phyloP scores from a whole-genome alignment of 2,113 vertebrate genomes.

The Rissa tridactyla region DNA sequence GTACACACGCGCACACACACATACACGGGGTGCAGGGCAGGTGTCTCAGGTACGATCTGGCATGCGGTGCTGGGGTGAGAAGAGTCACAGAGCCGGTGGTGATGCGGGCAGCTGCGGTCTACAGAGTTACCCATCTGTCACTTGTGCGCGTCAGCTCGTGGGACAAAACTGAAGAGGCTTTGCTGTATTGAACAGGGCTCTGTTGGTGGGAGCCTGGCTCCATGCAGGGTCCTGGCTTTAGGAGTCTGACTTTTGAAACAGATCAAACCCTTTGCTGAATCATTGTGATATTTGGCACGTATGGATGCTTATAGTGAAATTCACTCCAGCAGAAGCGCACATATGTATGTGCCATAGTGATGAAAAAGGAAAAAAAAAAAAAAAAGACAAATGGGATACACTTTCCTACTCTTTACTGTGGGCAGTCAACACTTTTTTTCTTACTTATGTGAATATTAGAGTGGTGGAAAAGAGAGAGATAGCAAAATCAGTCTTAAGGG shows the following conservation, averaged over 20 bases:
- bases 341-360: not conserved
- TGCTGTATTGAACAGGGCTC: not conserved
- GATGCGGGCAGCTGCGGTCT: not conserved
- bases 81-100: not conserved
- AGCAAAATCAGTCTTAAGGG: not conserved
- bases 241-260: not conserved
- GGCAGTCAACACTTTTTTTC: not conserved
- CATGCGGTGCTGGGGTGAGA: not conserved
- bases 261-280: not conserved
- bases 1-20: not conserved
- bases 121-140: not conserved
- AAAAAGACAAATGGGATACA: not conserved
- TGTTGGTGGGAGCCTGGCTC: not conserved
- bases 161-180: not conserved
- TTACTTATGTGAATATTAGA: not conserved
- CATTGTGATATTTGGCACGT: not conserved
- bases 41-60: not conserved
- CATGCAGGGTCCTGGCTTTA: not conserved
- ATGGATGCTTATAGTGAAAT: not conserved
- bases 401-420: not conserved
- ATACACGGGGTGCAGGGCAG: not conserved
- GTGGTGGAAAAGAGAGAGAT: not conserved
- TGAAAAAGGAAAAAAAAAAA: not conserved
- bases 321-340: not conserved
- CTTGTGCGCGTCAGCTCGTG: accelerated